Conservation (phyloP, 2,888 invertebrate genomes). For the Eupelmus urozonus region DNA sequence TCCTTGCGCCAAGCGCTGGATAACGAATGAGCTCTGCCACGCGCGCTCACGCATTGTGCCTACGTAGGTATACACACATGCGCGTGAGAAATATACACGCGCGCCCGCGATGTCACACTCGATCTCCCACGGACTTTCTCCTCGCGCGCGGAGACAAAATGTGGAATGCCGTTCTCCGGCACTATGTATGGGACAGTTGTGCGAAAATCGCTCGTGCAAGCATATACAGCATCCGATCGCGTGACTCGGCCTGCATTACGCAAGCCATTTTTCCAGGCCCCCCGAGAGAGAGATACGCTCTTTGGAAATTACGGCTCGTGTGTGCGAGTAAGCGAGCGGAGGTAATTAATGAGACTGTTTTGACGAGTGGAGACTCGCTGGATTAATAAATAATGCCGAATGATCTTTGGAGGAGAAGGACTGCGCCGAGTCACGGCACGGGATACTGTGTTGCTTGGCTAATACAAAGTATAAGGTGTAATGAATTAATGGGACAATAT, state of each 20-base stretch:
- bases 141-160: conserved; percentile 21
- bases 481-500: no score
- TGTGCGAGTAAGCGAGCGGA: neutral
- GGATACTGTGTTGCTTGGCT: no score
- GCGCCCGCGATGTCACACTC: conserved; percentile 44
- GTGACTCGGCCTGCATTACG: conserved; percentile 37
- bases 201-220: conserved; percentile 33
- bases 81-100: conserved; percentile 64
- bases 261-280: conserved; percentile 11
- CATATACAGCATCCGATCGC: conserved; percentile 33
- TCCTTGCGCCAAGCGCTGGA: conserved; percentile 62
- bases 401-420: conserved; percentile 40
- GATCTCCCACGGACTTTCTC: conserved; percentile 52
- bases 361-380: conserved; percentile 50
- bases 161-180: conserved; percentile 17
- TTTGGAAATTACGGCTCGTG: conserved; percentile 14
- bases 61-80: conserved; percentile 48
- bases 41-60: conserved; percentile 62
- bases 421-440: neutral
- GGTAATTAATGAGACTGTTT: conserved; percentile 53
- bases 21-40: conserved; percentile 64
- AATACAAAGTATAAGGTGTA: no score
- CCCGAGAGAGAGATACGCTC: neutral
- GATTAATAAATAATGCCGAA: conserved; percentile 41
- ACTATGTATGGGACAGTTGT: neutral